phyloP scores from a whole-genome alignment of 2,113 vertebrate species.

The Callocephalon fimbriatum region DNA sequence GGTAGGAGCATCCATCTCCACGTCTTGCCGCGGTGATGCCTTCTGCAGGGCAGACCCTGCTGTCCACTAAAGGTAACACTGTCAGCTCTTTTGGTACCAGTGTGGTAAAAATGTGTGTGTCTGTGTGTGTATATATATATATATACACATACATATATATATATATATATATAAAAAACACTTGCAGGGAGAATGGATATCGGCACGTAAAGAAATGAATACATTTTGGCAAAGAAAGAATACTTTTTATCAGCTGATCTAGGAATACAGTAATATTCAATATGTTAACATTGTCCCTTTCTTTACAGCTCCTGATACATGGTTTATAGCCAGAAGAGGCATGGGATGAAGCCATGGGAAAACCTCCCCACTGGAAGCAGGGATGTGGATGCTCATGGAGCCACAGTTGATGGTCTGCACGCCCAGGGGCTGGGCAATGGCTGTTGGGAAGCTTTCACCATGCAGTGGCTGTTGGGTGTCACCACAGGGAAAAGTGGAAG shows the following conservation, averaged over 20 bases:
- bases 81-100: neutral
- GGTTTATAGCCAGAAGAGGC: neutral
- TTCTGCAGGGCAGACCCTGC: neutral
- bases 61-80: neutral
- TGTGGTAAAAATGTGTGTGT: neutral
- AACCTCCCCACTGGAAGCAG: neutral
- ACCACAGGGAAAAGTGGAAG: neutral
- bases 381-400: neutral
- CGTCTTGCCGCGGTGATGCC: fast-evolving
- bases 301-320: neutral
- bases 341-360: neutral
- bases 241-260: neutral
- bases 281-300: neutral
- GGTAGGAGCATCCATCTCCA: too few relatives aligned
- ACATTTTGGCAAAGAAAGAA: neutral
- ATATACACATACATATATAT: neutral
- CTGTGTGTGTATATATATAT: neutral
- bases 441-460: neutral
- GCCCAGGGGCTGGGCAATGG: neutral
- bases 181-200: neutral
- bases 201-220: neutral
- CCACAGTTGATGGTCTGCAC: neutral
- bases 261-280: neutral
- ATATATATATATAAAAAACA: fast-evolving
- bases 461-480: fast-evolving